Percentiles rank a stretch among this genome's conserved stretches.
phyloP scores from a whole-genome alignment of 1,140 invertebrate species.

The Mizuhopecten yessoensis region DNA sequence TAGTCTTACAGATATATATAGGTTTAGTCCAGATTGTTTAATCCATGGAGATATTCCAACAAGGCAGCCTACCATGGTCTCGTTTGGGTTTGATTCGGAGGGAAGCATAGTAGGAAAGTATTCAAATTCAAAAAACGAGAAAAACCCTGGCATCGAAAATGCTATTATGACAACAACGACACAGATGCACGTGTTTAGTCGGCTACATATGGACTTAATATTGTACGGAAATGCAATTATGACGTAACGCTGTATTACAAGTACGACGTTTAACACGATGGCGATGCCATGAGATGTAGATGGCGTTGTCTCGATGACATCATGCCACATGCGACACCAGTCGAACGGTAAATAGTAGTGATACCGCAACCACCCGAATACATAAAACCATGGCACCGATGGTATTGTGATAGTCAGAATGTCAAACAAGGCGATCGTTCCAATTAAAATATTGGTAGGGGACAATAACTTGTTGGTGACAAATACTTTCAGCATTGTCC shows the following conservation, averaged over 20 bases:
- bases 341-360: not conserved
- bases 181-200: not conserved
- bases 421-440: not conserved
- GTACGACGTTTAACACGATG: not conserved
- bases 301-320: not conserved
- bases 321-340: not conserved
- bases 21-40: not conserved
- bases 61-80: not conserved
- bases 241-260: not conserved
- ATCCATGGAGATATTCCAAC: not conserved
- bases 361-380: not conserved
- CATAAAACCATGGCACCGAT: not conserved
- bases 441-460: not conserved
- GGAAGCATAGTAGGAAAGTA: not conserved
- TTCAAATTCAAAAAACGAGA: not conserved
- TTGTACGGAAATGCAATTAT: not conserved
- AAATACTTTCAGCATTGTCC: not conserved
- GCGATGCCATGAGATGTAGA: not conserved
- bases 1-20: not conserved
- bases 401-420: not conserved
- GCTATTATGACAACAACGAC: not conserved
- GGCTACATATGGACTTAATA: not conserved
- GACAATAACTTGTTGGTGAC: not conserved
- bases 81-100: not conserved
- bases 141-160: not conserved